Conservation (phyloP, 2,888 invertebrate species). For the Drosophila greeni region DNA sequence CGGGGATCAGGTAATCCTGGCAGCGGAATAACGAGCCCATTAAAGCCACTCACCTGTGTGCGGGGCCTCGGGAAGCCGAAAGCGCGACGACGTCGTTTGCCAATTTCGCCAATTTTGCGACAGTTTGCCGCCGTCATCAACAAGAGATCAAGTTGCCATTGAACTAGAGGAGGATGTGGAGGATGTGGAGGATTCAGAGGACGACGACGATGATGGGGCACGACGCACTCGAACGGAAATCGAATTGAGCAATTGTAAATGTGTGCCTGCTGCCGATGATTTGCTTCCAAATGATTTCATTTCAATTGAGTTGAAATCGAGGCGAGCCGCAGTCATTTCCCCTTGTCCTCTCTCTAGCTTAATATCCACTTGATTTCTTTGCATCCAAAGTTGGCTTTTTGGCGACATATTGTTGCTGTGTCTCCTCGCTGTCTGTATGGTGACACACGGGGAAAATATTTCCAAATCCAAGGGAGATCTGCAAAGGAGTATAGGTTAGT, state of each 20-base stretch:
- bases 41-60: constrained; percentile 71
- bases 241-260: constrained; percentile 74
- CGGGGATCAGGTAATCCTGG: constrained; percentile 47
- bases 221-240: constrained; percentile 75
- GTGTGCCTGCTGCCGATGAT: constrained; percentile 72
- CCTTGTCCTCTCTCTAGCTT: constrained; percentile 21
- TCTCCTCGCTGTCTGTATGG: background rate
- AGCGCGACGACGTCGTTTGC: constrained; percentile 59
- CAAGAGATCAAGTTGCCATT: constrained; percentile 64
- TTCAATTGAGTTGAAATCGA: constrained; percentile 76
- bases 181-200: constrained; percentile 9
- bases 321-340: constrained; percentile 38
- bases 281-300: constrained; percentile 77
- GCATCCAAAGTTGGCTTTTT: constrained; percentile 33
- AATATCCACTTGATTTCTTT: constrained; percentile 62
- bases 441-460: background rate
- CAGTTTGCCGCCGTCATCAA: constrained; percentile 70
- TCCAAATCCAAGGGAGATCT: background rate
- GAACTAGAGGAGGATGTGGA: constrained; percentile 33
- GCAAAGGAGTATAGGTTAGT: background rate
- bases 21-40: constrained; percentile 62
- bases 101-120: constrained; percentile 54
- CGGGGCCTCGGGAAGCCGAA: constrained; percentile 17
- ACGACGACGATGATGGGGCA: constrained; percentile 39
- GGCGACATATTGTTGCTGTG: constrained; percentile 51